Conservation (phyloP, 2,888 invertebrate genomes). For the Periphyllus acericola region DNA sequence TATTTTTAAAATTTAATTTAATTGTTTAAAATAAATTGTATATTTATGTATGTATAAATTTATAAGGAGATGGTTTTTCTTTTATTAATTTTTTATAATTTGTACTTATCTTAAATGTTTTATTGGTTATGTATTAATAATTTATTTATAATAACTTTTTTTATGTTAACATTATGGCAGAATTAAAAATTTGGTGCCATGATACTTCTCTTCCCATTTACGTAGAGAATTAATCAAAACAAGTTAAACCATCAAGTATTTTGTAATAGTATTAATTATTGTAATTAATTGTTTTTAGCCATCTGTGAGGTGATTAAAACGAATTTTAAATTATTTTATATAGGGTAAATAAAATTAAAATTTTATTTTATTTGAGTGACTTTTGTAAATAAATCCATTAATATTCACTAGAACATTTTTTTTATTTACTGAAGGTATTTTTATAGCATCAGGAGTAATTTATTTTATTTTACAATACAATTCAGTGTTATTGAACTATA, state of each 20-base stretch:
- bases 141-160: slow-evolving; percentile 36
- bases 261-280: slow-evolving; percentile 24
- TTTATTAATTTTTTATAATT: slow-evolving; percentile 48
- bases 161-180: slow-evolving; percentile 37
- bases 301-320: slow-evolving; percentile 12
- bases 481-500: neutral
- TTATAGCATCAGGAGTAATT: neutral
- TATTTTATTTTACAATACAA: neutral
- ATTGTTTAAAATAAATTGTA: slow-evolving; percentile 25
- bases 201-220: slow-evolving; percentile 32
- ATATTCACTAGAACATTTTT: neutral
- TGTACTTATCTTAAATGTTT: slow-evolving; percentile 29
- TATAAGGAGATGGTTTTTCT: slow-evolving; percentile 34
- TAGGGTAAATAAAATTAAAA: slow-evolving; percentile 31
- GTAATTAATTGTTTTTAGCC: slow-evolving; percentile 28
- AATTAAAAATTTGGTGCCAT: slow-evolving; percentile 39
- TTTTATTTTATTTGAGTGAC: slow-evolving; percentile 30
- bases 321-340: slow-evolving; percentile 56
- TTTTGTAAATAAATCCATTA: slow-evolving; percentile 29
- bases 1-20: slow-evolving; percentile 34
- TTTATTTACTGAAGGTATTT: neutral
- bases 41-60: slow-evolving; percentile 1
- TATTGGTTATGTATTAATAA: slow-evolving; percentile 27
- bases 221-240: slow-evolving; percentile 47
- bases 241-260: slow-evolving; percentile 26